Percentiles rank a stretch among this genome's conserved stretches.
Evolutionary conservation across 2,113 vertebrate genomes (phyloP).

Genomic region (Tupaia tana): DNA sequence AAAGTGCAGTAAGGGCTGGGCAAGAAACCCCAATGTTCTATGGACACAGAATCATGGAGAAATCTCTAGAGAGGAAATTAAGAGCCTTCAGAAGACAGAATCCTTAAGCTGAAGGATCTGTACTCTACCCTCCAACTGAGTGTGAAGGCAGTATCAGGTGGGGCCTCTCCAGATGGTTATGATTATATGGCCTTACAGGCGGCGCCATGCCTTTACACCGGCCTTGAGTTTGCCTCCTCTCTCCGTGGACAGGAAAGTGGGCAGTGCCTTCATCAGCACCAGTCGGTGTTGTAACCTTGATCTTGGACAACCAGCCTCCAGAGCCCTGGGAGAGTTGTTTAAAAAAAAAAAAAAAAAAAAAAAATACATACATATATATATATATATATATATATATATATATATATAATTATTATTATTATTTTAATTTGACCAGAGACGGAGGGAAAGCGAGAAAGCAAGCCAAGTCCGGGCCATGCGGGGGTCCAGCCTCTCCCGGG

Average conservation of each 20-base stretch:
- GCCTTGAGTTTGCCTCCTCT: neutral
- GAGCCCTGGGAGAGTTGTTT: neutral
- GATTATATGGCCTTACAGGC: neutral
- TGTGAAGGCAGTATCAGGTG: neutral
- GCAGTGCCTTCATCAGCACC: neutral
- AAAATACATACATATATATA: no score
- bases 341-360: no score
- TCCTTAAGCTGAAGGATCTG: neutral
- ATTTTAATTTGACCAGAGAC: no score
- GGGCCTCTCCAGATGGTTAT: neutral
- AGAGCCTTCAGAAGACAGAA: neutral
- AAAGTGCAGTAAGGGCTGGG: neutral
- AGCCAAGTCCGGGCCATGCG: no score
- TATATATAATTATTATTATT: no score
- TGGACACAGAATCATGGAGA: neutral
- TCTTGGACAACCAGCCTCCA: neutral
- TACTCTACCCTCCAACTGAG: neutral
- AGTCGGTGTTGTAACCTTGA: rapidly evolving
- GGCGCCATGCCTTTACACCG: neutral
- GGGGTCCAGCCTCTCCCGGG: no score
- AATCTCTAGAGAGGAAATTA: neutral
- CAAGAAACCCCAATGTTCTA: neutral
- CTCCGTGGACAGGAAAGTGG: neutral
- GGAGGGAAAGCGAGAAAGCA: no score
- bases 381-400: no score